phyloP scores from a whole-genome alignment of 2,888 invertebrate species.

The Eupeodes latifasciatus region DNA sequence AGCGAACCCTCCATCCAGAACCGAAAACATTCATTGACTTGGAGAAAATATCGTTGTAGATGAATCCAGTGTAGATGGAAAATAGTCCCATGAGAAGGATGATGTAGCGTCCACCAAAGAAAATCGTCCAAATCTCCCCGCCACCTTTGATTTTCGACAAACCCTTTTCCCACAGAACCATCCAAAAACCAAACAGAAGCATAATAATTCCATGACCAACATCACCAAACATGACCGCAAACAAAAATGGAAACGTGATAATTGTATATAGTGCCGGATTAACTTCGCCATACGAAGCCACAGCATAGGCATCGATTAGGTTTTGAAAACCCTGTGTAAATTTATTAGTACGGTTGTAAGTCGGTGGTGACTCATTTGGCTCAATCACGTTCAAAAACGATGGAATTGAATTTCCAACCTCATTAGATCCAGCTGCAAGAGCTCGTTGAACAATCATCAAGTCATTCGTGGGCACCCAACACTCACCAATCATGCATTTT shows the following conservation, averaged over 20 bases:
- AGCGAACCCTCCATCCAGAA: slow-evolving; percentile 90
- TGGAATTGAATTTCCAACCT: slow-evolving; percentile 93
- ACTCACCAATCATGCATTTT: slow-evolving; percentile 93
- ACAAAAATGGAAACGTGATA: slow-evolving; percentile 97
- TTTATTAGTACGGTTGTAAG: slow-evolving; percentile 95
- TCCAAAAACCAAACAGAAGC: slow-evolving; percentile 91
- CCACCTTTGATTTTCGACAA: slow-evolving; percentile 88
- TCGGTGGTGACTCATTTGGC: slow-evolving; percentile 92
- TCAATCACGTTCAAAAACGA: slow-evolving; percentile 96
- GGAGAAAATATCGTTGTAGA: slow-evolving; percentile 99
- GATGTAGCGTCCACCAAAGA: slow-evolving; percentile 98
- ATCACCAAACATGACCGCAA: slow-evolving; percentile 98
- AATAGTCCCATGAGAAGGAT: slow-evolving; percentile 98
- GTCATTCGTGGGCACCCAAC: slow-evolving; percentile 90
- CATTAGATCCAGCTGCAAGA: slow-evolving; percentile 91
- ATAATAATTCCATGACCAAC: slow-evolving; percentile 95
- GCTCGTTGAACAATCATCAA: slow-evolving; percentile 90
- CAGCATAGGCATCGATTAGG: slow-evolving; percentile 96
- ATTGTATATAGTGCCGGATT: slow-evolving; percentile 95
- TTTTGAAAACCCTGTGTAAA: slow-evolving; percentile 97
- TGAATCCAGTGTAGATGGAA: slow-evolving; percentile 98
- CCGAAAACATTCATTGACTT: slow-evolving; percentile 98
- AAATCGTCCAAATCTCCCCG: slow-evolving; percentile 97
- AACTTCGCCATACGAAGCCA: slow-evolving; percentile 95
- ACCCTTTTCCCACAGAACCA: slow-evolving; percentile 92